Evolutionary conservation across 2,113 vertebrate species (phyloP), one percentile per base, ranked within the genome.

Genomic region (Cardinalis cardinalis): DNA sequence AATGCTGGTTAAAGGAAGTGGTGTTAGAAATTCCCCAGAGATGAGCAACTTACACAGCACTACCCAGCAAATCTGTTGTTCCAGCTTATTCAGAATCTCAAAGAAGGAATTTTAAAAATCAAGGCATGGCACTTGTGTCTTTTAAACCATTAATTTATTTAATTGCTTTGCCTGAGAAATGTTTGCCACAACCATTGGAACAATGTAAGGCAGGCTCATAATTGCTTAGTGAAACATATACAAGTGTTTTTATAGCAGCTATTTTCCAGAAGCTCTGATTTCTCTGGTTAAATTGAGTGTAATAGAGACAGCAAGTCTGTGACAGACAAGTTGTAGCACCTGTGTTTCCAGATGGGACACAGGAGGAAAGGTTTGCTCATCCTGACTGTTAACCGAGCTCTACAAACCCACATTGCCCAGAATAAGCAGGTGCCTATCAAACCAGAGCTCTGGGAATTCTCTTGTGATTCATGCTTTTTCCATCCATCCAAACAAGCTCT

Each of bases 91-190:
- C 76, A 77, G n/a, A 44, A 51, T 20, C 49, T 65, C 75, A 65
- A 86, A 92, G 77, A 84, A 68, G 32, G 69, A 55, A 58, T 87
- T 81, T 74, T 34, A 44, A 64, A 90, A 88, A 72, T 41, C 36
- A 84, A 92, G 73, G 28, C 49, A 58, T 11, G 61, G 76, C 26
- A 92, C 29, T 40, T 18, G 10, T 17, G 31, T 68, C 46, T 94
- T 92, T 93, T 55, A 78, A 95, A 75, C 29, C 44, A 86, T 53
- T 80, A 64, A 83, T 89, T 92, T 88, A 84, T 84, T 88, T 93
- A 93, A 88, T 81, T 81, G 46, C 46, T 65, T 51, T 65, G 38
- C 53, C 70, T 90, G 46, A 93, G 83, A 93, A 91, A 78, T 28
- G 44, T 29, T 75, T 90, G 64, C 76, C 10, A 3, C 72, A 76